phyloP scores from a whole-genome alignment of 2,888 invertebrate genomes.

The Apotomis turbidana region DNA sequence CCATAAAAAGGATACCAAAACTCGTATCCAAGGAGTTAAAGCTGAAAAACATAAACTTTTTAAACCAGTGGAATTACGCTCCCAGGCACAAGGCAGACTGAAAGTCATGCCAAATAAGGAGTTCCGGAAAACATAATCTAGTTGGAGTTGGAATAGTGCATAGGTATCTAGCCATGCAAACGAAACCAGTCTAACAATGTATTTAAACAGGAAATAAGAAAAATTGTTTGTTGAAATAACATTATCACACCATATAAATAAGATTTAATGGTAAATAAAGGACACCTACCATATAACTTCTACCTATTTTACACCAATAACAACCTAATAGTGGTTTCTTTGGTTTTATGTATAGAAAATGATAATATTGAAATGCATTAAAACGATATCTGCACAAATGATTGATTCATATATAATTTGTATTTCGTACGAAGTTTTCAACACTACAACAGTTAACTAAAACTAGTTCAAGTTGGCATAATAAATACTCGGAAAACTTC shows the following conservation, averaged over 20 bases:
- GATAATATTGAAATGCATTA: background rate
- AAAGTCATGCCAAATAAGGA: constrained; percentile 28
- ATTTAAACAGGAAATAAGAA: constrained; percentile 5
- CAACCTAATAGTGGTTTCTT: background rate
- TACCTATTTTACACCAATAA: background rate
- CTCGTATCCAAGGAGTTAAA: constrained; percentile 79
- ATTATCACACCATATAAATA: background rate
- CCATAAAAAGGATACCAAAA: constrained; percentile 78
- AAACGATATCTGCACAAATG: background rate
- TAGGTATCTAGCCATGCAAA: constrained; percentile 25
- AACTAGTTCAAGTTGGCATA: constrained; percentile 3
- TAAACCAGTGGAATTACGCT: constrained; percentile 60
- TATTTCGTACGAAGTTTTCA: background rate
- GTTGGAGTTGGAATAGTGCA: constrained; percentile 19
- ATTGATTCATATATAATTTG: background rate
- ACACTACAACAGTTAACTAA: background rate
- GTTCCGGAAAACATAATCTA: background rate
- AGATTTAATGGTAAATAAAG: background rate
- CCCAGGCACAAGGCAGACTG: constrained; percentile 20
- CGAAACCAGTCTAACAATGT: constrained; percentile 5
- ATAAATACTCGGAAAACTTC: background rate
- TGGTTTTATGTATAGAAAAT: background rate
- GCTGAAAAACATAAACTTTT: constrained; percentile 82
- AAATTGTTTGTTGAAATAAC: background rate
- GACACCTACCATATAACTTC: background rate